Percentiles rank a stretch among this genome's conserved stretches.
Evolutionary conservation across 2,888 invertebrate species (phyloP).

Genomic region (Ligdia adustata): DNA sequence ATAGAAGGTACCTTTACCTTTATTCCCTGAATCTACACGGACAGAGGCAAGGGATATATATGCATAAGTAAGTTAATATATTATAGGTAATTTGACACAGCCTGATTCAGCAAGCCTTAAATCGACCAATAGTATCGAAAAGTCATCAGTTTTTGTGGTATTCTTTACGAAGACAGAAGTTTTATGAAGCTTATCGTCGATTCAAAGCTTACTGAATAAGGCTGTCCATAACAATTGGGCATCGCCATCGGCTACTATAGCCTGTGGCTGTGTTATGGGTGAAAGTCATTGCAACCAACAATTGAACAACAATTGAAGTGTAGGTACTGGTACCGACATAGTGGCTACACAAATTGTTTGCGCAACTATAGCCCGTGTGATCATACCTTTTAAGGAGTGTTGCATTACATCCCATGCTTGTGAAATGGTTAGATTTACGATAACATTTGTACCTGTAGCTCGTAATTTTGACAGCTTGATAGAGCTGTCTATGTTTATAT

Average conservation of each 20-base stretch:
- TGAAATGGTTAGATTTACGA: slow-evolving; percentile 28
- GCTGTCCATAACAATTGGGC: slow-evolving; percentile 11
- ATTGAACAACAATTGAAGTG: slow-evolving; percentile 29
- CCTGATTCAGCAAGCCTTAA: no score
- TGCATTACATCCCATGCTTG: not conserved
- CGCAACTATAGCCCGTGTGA: slow-evolving; percentile 38
- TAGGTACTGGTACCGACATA: not conserved
- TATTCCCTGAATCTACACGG: no score
- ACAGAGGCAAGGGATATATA: no score
- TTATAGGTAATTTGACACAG: no score
- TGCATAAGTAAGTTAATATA: no score
- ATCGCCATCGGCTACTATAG: slow-evolving; percentile 6
- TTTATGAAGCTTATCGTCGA: no score
- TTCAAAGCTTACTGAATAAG: no score
- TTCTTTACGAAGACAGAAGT: no score
- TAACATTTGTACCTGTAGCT: slow-evolving; percentile 15
- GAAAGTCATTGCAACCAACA: slow-evolving; percentile 43
- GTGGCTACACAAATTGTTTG: slow-evolving; percentile 34
- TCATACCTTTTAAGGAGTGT: slow-evolving; percentile 36
- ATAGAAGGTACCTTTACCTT: no score
- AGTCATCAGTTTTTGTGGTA: no score
- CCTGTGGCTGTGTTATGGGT: slow-evolving; percentile 35
- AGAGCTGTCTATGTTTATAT: no score
- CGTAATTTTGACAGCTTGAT: slow-evolving; percentile 19
- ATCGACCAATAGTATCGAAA: no score